Evolutionary conservation across 2,113 vertebrate species (phyloP), one percentile per base, ranked within the genome.

Genomic region (Setophaga petechia): DNA sequence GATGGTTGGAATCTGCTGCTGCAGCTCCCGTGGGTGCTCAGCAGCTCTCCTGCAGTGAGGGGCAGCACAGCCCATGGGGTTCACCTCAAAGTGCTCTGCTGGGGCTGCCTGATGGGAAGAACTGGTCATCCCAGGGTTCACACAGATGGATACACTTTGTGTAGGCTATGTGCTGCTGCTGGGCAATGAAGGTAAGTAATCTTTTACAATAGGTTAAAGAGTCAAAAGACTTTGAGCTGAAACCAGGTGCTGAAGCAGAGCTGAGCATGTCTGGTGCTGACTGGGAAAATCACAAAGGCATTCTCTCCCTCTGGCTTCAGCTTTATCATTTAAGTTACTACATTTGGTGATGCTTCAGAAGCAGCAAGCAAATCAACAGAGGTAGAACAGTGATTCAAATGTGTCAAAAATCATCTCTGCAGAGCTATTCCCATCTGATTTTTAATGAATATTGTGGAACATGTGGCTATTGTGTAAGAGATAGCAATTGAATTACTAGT

Each of bases 161-260:
- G 4, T 1, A 20, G 51, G 15, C 9, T 15, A 6, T 0, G 1
- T 54, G 43, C 52, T 11, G 12, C 62, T 78, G n/a, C 52, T 72
- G 35, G 30, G 5, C 9, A 35, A 5, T 37, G 51, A 37, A 49
- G 5, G 30, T 6, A 67, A 91, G 66, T 35, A 4, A 20, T 30
- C 28, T 49, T 39, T 19, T 37, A 23, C 15, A 30, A 1, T 13
- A 19, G 6, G 2, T 37, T 65, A 35, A 55, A 72, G 31, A 3
- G 5, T 22, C 12, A 31, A 43, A 85, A 68, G 14, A 2, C 31
- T 81, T 73, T 15, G 63, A 93, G 20, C 31, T 41, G 28, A n/a
- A 54, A 41, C 2, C 3, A 27, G 27, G 18, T 44, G 57, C 52
- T 75, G 54, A 55, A 68, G 87, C 31, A 39, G 46, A 69, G 8